Base-by-base conservation (phyloP, 2,888 invertebrate species). In the Leuctra nigra region DNA sequence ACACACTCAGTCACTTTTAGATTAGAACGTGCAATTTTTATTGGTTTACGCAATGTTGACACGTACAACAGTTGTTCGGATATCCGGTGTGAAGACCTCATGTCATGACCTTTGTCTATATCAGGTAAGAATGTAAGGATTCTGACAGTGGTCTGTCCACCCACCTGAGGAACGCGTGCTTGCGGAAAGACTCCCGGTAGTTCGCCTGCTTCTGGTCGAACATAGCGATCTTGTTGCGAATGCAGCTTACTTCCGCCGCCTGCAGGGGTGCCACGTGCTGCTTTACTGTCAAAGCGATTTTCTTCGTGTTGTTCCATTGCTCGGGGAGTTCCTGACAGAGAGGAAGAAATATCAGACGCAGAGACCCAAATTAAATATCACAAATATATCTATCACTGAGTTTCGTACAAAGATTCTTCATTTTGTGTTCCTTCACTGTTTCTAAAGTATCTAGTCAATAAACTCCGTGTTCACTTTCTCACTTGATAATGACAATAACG, bases 261-360 rank as follows among this genome's bases (percentile, higher is more conserved):
- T 96, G 95, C 36, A 97, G 72, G 0, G 97, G 96, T 4, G 94
- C 93, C 23, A 97, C 93, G 72, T 91, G 91, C 70, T 95, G 95
- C 69, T 95, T 95, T 2, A 94, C 88, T 35, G 89, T 90, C 20
- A 87, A 74, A 1, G 93, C 91, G 57, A 94, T 80, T 73, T 95
- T 96, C 71, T 96, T 96, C 0, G 93, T 93, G 63, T 91, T 87
- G 65, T 84, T 86, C 97, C 97, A 97, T 72, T 94, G 92, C 68
- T 95, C 95, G 11, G 97, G 97, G 55, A 97, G 72, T 73, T 96
- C 95, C 81, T 92, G 76, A 20, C 68, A 64, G 55, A 41, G 53
- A 18, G 36, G 11, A 3, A n/a, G n/a, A n/a, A n/a, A n/a, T n/a
- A n/a, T n/a, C n/a, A n/a, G n/a, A n/a, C n/a, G n/a, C n/a, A n/a